Conservation (phyloP, 2,888 invertebrate genomes). For the Escarpia spicata region DNA sequence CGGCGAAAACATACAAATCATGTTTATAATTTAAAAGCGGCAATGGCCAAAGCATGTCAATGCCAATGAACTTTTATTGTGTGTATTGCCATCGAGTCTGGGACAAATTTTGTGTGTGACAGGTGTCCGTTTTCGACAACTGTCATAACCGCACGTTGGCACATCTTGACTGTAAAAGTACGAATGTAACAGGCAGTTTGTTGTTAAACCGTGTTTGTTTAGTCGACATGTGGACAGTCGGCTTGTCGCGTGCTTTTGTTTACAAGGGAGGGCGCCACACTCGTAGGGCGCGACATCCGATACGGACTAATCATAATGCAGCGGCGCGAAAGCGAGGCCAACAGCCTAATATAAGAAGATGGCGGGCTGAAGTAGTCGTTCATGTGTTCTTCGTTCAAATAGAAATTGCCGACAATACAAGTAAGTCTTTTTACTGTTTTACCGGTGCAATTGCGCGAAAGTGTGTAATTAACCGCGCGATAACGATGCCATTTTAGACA, state of each 20-base stretch:
- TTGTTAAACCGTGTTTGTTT: not conserved
- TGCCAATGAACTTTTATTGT: not conserved
- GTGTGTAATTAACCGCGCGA: not conserved
- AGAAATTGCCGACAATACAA: conserved; percentile 11
- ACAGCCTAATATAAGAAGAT: conserved; percentile 16
- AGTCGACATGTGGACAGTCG: not conserved
- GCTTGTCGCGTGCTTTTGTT: not conserved
- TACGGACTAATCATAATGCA: conserved; percentile 13
- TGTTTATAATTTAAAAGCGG: too few relatives aligned
- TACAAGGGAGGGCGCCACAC: conserved; percentile 16
- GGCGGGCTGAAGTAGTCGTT: conserved; percentile 10
- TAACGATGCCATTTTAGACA: not conserved
- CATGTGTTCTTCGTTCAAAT: conserved; percentile 16
- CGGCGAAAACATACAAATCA: too few relatives aligned
- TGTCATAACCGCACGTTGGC: not conserved
- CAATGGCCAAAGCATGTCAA: not conserved
- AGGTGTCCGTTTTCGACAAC: not conserved
- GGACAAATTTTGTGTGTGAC: not conserved
- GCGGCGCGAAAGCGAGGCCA: conserved; percentile 16
- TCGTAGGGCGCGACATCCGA: not conserved
- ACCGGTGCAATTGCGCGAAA: not conserved
- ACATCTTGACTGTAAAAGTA: not conserved
- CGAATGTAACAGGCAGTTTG: not conserved
- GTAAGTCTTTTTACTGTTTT: not conserved
- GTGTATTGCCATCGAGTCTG: too few relatives aligned